Conservation (phyloP, 2,113 vertebrate species). For the Andinoacara biseriatus region DNA sequence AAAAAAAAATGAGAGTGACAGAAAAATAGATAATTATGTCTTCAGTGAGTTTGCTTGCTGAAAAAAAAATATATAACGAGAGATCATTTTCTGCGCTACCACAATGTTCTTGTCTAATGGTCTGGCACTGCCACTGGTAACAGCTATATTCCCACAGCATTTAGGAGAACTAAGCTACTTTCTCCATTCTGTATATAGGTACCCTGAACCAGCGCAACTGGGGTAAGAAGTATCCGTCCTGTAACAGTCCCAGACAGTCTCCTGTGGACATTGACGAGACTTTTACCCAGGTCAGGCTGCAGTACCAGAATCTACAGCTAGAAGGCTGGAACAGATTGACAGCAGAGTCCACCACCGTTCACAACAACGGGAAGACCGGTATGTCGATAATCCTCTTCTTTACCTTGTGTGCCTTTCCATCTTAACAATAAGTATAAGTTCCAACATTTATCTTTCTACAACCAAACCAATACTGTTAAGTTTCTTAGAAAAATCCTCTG, state of each 20-base stretch:
- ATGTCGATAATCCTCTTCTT: background rate
- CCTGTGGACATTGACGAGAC: conserved; percentile 95
- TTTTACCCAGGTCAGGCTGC: conserved; percentile 90
- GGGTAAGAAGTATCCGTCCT: conserved; percentile 90
- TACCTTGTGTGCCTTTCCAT: background rate
- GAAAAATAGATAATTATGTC: too few relatives aligned
- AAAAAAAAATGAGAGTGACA: too few relatives aligned
- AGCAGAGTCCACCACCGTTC: conserved; percentile 85
- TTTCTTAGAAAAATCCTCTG: background rate
- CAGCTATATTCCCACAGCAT: background rate
- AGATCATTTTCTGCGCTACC: background rate
- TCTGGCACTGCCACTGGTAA: background rate
- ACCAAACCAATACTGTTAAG: background rate
- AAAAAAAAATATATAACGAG: too few relatives aligned
- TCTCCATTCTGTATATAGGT: conserved; percentile 74
- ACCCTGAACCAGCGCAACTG: conserved; percentile 90
- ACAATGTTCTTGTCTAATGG: background rate
- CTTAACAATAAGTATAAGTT: background rate
- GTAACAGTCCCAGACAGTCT: conserved; percentile 91
- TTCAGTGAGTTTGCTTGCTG: too few relatives aligned
- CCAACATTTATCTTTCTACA: background rate
- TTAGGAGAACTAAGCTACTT: background rate
- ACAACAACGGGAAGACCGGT: conserved; percentile 96
- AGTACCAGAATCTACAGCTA: conserved; percentile 91
- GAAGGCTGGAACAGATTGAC: conserved; percentile 88